Evolutionary conservation across 2,888 invertebrate genomes (phyloP), one percentile per base, ranked within the genome.

Genomic region (Microdon myrmicae): DNA sequence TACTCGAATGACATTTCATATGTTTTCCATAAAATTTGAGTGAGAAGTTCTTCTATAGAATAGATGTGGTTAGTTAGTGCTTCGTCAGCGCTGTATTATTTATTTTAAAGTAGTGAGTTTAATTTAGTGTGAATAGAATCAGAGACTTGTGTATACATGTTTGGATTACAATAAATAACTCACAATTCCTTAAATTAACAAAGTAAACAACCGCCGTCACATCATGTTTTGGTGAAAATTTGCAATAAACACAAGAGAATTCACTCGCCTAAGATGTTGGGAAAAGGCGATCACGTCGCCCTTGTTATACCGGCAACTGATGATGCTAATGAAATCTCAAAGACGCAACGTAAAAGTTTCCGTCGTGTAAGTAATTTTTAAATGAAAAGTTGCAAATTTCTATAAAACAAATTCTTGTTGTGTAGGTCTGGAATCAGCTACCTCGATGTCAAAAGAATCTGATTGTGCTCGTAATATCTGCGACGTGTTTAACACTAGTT

Each of bases 391-490:
- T n/a, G n/a, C n/a, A 41, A 28, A 9, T 19, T 28, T 7, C 3
- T 12, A 28, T 28, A 26, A 37, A 19, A 17, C 31, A 7, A 22
- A n/a, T 13, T 37, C 13, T 45, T 28, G 28, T 32, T 47, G 28
- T 48, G 48, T 79, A 93, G 93, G 84, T 87, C 81, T 94, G 93
- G 93, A 92, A 93, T 78, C 89, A 89, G 70, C 80, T 94, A 49
- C 92, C 93, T 10, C 85, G 92, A 70, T 85, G 92, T 73, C 93
- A 93, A 76, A 85, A 90, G 68, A 91, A 90, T 72, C 81, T 92
- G 69, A 83, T 89, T 39, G 88, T 90, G 72, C 85, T 89, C 70
- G 73, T 85, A 54, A 68, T 86, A 58, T 75, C 84, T 56, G 81
- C 87, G 35, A 74, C 86, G 61, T 76, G 83, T 67, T 78, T 86